Percentiles rank a stretch among this genome's conserved stretches.
Evolutionary conservation across 2,113 vertebrate genomes (phyloP).

Genomic region (Corythornis madagascariensis): DNA sequence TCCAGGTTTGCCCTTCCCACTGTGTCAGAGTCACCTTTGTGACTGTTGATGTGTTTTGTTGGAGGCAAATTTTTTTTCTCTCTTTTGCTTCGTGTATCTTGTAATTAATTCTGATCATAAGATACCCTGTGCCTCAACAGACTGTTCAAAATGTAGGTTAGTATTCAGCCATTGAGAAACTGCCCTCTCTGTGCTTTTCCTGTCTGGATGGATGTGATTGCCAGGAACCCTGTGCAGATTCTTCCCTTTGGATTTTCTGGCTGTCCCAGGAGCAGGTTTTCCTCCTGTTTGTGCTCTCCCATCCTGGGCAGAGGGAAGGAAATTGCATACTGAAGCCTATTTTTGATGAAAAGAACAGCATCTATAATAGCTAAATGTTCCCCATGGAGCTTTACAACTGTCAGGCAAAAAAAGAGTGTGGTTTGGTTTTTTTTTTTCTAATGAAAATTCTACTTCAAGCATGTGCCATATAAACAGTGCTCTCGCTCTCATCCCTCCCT

Average conservation of each 20-base stretch:
- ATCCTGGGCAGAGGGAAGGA: neutral
- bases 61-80: neutral
- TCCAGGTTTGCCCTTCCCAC: neutral
- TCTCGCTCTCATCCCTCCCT: neutral
- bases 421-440: neutral
- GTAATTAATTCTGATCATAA: neutral
- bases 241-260: neutral
- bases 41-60: neutral
- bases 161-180: neutral
- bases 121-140: neutral
- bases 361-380: neutral
- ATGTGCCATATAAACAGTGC: neutral
- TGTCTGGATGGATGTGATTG: neutral
- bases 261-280: neutral
- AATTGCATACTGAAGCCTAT: neutral
- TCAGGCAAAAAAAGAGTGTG: neutral
- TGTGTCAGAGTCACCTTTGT: neutral
- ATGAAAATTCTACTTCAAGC: neutral
- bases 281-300: neutral
- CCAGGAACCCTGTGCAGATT: neutral
- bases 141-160: neutral
- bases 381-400: neutral
- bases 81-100: neutral
- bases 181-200: accelerated
- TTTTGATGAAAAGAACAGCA: neutral